Evolutionary conservation across 2,113 vertebrate genomes (phyloP), one percentile per base, ranked within the genome.

Genomic region (Cheirogaleus medius): DNA sequence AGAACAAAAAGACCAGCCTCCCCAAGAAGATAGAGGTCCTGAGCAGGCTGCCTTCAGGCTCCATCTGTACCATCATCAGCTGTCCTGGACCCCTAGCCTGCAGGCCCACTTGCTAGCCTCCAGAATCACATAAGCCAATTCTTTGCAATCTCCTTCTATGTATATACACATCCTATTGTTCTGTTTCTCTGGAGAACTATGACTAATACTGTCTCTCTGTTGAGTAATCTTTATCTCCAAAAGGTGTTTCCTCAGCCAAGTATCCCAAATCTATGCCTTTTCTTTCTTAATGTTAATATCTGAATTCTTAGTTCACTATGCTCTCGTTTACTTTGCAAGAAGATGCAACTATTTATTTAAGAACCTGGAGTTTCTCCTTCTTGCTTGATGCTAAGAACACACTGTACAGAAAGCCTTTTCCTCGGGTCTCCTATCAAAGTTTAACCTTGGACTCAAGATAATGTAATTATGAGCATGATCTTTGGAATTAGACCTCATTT

Each of bases 401-500:
- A 34, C 0, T 89, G 17, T n/a, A 44, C 3, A 77, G 20, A 39
- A 80, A 49, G 32, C 81, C 11, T 47, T 81, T 83, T 63, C 23
- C 11, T 83, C 4, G 37, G 29, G 11, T 91, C 8, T 96, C 32
- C 10, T 58, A 17, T 6, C 71, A 47, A 96, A 90, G 68, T 92
- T 90, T 71, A 66, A 68, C 7, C 27, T 94, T 84, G 8, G 34
- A 69, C 80, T 90, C 6, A 68, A 84, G 18, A 21, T n/a, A 91
- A 60, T 6, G 9, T 14, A 71, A 18, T 68, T 86, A 13, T 87
- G 63, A 71, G 1, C 18, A 47, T 23, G 5, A 37, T 18, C 20
- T 96, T 95, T 96, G 42, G 32, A 92, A 73, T 92, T 49, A 76
- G 20, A 74, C 8, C 2, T 86, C 90, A 27, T 32, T 76, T 69